Evolutionary conservation across 2,113 vertebrate species (phyloP), one percentile per base, ranked within the genome.

Genomic region (Acinonyx jubatus): DNA sequence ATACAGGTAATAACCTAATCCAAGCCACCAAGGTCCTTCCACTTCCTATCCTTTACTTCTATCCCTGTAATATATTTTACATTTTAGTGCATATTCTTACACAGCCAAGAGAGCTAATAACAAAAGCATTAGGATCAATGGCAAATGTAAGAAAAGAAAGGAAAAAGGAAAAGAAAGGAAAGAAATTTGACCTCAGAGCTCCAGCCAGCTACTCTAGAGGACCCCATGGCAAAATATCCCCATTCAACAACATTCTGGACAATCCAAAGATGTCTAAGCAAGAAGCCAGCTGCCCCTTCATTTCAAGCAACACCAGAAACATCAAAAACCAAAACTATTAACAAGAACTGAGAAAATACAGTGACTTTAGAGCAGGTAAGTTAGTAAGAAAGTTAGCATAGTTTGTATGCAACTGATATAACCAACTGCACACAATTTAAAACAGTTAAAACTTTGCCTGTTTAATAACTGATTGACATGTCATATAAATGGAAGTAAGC

Each of bases 401-500:
- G 61, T 68, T 83, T 74, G 36, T 69, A 76, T 25, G 65, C 31
- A 79, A 61, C 48, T 69, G 33, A 89, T 84, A 79, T 10, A 89
- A 71, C 10, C 50, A 85, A 80, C 29, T 57, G 19, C 55, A 57
- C 21, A 57, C 55, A 57, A 57, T 57, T 57, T 85, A 90, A 83
- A 82, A 82, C 18, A 36, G 31, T 69, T 84, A 52, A 84, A 93
- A 78, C 3, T 5, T 61, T 81, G 27, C 15, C 74, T 63, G n/a
- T 52, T 71, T 71, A 71, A 71, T 41, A 52, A 84, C 31, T 94
- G 25, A 61, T 61, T 50, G 52, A 80, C 8, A 41, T 38, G 50
- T 79, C 63, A 52, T 55, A 50, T 89, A 79, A 90, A 52, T 85
- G 50, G 27, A 89, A 93, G 82, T 66, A 88, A 93, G n/a, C 61